phyloP scores from a whole-genome alignment of 1,140 invertebrate genomes.

The Drosophila arawakana region DNA sequence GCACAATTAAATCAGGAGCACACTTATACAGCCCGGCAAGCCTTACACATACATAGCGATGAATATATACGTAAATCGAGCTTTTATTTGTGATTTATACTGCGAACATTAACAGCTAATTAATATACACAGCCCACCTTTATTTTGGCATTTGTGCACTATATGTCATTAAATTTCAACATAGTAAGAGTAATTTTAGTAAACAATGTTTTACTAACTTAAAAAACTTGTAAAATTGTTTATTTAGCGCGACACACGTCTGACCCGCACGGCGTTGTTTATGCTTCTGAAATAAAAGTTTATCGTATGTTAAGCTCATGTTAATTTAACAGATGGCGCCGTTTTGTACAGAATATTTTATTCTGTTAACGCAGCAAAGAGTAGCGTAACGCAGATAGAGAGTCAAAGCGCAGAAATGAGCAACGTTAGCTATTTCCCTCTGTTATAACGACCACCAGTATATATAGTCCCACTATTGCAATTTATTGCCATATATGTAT shows the following conservation, averaged over 20 bases:
- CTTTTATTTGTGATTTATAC: slow-evolving; percentile 7
- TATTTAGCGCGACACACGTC: slow-evolving; percentile 28
- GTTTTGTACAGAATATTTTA: background rate
- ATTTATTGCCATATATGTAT: no score
- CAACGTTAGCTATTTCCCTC: background rate
- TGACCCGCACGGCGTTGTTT: slow-evolving; percentile 32
- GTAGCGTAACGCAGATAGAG: slow-evolving; percentile 3
- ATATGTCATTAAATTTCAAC: background rate
- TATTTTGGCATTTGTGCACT: background rate
- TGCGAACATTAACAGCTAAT: slow-evolving; percentile 3
- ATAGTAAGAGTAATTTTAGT: slow-evolving; percentile 1
- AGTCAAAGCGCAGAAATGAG: background rate
- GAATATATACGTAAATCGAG: slow-evolving; percentile 26
- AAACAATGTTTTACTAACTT: slow-evolving; percentile 3
- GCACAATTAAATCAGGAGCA: background rate
- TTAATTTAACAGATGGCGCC: slow-evolving; percentile 26
- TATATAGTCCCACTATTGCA: no score
- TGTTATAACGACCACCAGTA: no score
- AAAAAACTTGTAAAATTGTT: slow-evolving; percentile 1
- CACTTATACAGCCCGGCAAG: slow-evolving; percentile 20
- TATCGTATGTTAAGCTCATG: slow-evolving; percentile 23
- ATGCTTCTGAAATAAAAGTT: slow-evolving; percentile 32
- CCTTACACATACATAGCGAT: slow-evolving; percentile 10
- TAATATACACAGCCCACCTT: background rate
- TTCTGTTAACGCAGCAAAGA: slow-evolving; percentile 11